phyloP scores from a whole-genome alignment of 2,113 vertebrate species.

The Butorides virescens region DNA sequence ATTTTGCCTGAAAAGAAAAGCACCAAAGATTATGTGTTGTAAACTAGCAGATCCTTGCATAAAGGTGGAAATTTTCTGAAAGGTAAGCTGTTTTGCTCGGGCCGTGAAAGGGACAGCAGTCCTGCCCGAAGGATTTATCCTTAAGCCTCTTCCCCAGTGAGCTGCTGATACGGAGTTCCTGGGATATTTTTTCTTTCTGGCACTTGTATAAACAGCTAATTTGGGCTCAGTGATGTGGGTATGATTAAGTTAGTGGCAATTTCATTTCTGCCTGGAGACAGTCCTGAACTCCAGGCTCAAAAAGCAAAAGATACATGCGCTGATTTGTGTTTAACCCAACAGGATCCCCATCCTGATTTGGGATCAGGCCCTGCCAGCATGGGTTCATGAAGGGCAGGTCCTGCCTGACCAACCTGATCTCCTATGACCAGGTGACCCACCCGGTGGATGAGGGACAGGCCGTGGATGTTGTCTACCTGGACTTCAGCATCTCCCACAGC shows the following conservation, averaged over 20 bases:
- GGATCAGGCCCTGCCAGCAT: too few species aligned
- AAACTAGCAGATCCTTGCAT: accelerated
- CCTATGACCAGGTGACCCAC: too few species aligned
- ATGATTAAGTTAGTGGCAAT: not conserved
- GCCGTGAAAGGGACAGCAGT: not conserved
- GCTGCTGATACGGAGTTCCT: too few species aligned
- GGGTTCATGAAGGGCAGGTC: too few species aligned
- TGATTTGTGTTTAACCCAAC: not conserved
- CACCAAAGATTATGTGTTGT: accelerated
- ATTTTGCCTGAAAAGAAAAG: not conserved
- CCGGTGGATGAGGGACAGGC: too few species aligned
- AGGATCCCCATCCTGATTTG: not conserved
- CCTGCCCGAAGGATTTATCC: not conserved
- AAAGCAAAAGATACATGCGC: not conserved
- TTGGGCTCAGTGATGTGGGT: not conserved
- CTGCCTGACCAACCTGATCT: too few species aligned
- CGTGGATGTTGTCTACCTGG: too few species aligned
- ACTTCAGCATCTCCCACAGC: too few species aligned
- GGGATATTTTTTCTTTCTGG: not conserved
- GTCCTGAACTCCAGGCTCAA: not conserved
- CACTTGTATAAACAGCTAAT: not conserved
- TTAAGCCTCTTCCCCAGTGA: not conserved
- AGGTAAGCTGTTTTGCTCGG: not conserved
- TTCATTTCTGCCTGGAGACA: not conserved
- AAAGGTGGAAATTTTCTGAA: not conserved